Conservation (phyloP, 2,888 invertebrate genomes). For the Epinotia bilunana region DNA sequence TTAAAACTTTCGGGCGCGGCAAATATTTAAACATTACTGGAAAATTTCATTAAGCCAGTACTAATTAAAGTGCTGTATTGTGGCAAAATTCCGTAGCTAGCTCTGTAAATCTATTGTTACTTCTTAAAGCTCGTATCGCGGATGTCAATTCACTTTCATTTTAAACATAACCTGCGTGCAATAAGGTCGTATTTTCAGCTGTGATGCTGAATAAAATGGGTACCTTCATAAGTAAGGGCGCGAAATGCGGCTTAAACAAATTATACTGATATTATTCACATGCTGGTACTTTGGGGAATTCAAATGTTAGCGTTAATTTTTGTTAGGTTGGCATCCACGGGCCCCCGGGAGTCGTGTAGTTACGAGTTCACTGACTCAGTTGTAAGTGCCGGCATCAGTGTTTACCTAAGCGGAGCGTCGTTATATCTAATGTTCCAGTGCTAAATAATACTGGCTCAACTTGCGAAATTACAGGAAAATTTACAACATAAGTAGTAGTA, state of each 20-base stretch:
- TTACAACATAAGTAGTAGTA: too few relatives aligned
- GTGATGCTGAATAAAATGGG: not conserved
- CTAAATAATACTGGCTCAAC: not conserved
- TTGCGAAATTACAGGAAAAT: not conserved
- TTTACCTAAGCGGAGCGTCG: slow-evolving; percentile 8
- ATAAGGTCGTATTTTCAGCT: slow-evolving; percentile 5
- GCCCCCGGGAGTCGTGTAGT: slow-evolving; percentile 21
- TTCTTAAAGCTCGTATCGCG: slow-evolving; percentile 13
- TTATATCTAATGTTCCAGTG: not conserved
- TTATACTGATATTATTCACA: slow-evolving; percentile 52
- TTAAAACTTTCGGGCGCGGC: slow-evolving; percentile 54
- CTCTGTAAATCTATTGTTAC: slow-evolving; percentile 44
- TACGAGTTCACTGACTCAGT: slow-evolving; percentile 1
- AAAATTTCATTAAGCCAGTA: slow-evolving; percentile 63
- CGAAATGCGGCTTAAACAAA: slow-evolving; percentile 52
- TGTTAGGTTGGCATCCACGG: slow-evolving; percentile 28
- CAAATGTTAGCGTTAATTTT: slow-evolving; percentile 38
- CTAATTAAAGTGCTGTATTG: slow-evolving; percentile 64
- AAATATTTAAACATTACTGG: slow-evolving; percentile 60
- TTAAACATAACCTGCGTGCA: not conserved
- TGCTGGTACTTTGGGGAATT: slow-evolving; percentile 47
- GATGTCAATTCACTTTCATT: not conserved
- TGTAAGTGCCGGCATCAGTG: slow-evolving; percentile 7
- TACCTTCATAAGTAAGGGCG: not conserved
- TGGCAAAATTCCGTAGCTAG: slow-evolving; percentile 49